Evolutionary conservation across 2,888 invertebrate species (phyloP).

Genomic region (Nemapogon koenigi): DNA sequence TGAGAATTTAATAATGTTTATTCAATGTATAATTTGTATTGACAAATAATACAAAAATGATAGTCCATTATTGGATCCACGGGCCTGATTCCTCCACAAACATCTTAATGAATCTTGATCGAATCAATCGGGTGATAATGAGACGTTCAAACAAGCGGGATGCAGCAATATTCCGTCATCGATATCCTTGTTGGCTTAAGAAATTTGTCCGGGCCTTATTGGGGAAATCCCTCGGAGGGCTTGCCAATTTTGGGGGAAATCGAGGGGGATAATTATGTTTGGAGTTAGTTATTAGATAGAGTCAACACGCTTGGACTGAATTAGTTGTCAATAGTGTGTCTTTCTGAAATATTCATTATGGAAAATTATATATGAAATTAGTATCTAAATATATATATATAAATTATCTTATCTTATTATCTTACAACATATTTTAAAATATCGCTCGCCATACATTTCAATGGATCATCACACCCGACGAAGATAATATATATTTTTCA

Average conservation of each 20-base stretch:
- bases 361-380: too few relatives aligned
- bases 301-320: conserved; percentile 49
- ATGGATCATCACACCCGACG: too few relatives aligned
- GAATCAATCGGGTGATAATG: conserved; percentile 58
- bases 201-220: conserved; percentile 54
- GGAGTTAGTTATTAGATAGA: conserved; percentile 59
- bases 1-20: too few relatives aligned
- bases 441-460: too few relatives aligned
- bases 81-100: conserved; percentile 3
- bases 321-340: too few relatives aligned
- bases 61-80: conserved; percentile 3
- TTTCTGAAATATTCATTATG: too few relatives aligned
- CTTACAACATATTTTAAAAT: too few relatives aligned
- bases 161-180: conserved; percentile 40
- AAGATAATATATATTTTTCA: too few relatives aligned
- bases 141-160: conserved; percentile 60
- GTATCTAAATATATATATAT: too few relatives aligned
- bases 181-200: conserved; percentile 52
- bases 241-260: conserved; percentile 58
- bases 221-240: conserved; percentile 44
- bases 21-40: too few relatives aligned
- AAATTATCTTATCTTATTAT: too few relatives aligned
- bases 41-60: too few relatives aligned
- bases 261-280: conserved; percentile 63
- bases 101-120: conserved; percentile 36